Evolutionary conservation across 2,797 vertebrate genomes (phyloP).

Genomic region (Parauchenoglanis ngamensis): DNA sequence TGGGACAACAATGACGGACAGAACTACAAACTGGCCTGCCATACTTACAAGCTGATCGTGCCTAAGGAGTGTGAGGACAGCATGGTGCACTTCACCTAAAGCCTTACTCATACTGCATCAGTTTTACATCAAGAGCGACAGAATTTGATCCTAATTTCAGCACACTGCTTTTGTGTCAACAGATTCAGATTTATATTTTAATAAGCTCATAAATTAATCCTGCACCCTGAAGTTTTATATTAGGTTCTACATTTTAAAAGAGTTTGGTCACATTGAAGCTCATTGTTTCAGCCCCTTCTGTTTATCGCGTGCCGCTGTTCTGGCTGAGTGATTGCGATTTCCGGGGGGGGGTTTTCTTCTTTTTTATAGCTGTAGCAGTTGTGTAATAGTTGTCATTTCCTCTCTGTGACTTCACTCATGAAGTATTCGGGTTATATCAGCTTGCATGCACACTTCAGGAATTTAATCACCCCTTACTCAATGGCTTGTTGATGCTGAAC

Average conservation of each 20-base stretch:
- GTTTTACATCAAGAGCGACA: background rate
- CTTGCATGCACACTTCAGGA: background rate
- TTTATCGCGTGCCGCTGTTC: background rate
- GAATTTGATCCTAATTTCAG: background rate
- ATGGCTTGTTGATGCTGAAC: slow-evolving; percentile 5
- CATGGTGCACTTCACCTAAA: slow-evolving; percentile 91
- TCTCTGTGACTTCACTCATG: background rate
- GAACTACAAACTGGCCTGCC: slow-evolving; percentile 88
- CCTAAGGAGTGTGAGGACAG: slow-evolving; percentile 90
- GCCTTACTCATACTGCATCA: slow-evolving; percentile 36
- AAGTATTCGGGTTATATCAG: background rate
- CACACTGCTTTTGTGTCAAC: background rate
- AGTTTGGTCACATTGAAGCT: background rate
- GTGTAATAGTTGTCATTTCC: slow-evolving; percentile 12
- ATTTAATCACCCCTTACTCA: background rate
- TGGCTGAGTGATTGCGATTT: background rate
- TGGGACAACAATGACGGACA: slow-evolving; percentile 91
- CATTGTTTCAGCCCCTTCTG: background rate
- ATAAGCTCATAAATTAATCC: background rate
- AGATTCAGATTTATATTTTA: background rate
- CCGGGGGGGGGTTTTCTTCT: background rate
- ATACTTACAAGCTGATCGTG: slow-evolving; percentile 83
- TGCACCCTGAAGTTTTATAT: background rate
- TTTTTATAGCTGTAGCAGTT: background rate
- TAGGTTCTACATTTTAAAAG: background rate